phyloP scores from a whole-genome alignment of 1,140 invertebrate species.

The Achatina immaculata region DNA sequence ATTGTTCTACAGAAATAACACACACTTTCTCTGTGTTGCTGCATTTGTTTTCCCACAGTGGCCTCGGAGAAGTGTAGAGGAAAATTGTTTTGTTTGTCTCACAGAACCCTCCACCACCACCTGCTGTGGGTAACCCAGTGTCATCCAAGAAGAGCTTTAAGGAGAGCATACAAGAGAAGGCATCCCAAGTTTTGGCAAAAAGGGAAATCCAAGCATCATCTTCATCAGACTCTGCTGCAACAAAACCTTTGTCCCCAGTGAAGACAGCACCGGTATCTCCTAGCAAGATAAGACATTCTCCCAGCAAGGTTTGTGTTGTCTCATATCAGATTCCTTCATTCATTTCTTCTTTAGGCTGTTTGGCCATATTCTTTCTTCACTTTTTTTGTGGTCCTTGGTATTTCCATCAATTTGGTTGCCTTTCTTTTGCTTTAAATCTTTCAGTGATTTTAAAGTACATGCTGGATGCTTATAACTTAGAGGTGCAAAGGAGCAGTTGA shows the following conservation, averaged over 20 bases:
- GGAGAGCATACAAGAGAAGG: constrained; percentile 54
- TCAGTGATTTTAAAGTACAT: too few species aligned
- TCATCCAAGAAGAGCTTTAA: constrained; percentile 54
- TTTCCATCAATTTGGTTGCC: too few species aligned
- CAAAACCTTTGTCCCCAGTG: not conserved
- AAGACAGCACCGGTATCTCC: not conserved
- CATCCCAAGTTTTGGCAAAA: constrained; percentile 39
- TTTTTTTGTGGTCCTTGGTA: too few species aligned
- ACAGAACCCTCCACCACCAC: constrained; percentile 33
- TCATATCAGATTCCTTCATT: constrained; percentile 32
- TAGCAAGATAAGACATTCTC: constrained; percentile 28
- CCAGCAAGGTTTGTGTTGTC: constrained; percentile 21
- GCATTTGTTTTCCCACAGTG: too few species aligned
- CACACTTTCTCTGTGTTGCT: too few species aligned
- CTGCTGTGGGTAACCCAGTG: constrained; percentile 39
- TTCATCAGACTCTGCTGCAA: not conserved
- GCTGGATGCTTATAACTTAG: too few species aligned
- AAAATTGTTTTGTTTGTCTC: too few species aligned
- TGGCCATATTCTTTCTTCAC: too few species aligned
- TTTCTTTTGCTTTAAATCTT: too few species aligned
- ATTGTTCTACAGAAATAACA: too few species aligned
- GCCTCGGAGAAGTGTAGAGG: too few species aligned
- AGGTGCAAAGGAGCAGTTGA: too few species aligned
- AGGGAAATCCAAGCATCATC: not conserved
- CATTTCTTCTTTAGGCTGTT: not conserved